Conservation (phyloP, 2,888 invertebrate species). For the Beris chalybata region DNA sequence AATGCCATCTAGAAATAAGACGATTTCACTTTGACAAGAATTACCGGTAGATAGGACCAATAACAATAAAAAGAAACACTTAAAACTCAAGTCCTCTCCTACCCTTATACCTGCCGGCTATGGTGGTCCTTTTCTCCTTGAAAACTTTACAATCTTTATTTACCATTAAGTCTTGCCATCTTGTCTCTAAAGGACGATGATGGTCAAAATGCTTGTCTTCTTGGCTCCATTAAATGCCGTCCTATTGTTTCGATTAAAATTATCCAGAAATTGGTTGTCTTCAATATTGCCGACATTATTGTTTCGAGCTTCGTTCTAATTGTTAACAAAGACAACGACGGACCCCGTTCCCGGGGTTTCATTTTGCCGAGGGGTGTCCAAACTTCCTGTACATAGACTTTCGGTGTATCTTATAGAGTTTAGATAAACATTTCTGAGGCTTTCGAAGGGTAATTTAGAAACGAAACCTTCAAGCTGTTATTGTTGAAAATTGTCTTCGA, state of each 20-base stretch:
- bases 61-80: slow-evolving; percentile 36
- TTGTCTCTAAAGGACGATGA: neutral
- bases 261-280: slow-evolving; percentile 36
- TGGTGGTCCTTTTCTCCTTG: neutral
- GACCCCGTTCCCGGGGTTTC: neutral
- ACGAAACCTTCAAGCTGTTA: slow-evolving; percentile 25
- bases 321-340: slow-evolving; percentile 10
- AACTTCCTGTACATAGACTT: neutral
- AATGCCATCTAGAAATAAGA: too few species aligned
- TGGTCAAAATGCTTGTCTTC: slow-evolving; percentile 14
- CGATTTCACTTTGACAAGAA: too few species aligned
- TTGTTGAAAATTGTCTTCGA: slow-evolving; percentile 38
- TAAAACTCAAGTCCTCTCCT: slow-evolving; percentile 31
- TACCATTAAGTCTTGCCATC: slow-evolving; percentile 18
- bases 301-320: slow-evolving; percentile 28
- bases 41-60: slow-evolving; percentile 2
- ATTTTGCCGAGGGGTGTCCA: neutral
- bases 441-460: slow-evolving; percentile 5
- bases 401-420: neutral
- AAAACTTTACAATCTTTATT: neutral
- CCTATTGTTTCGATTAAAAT: slow-evolving; percentile 36
- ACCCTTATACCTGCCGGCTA: slow-evolving; percentile 2
- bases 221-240: slow-evolving; percentile 2
- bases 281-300: slow-evolving; percentile 37
- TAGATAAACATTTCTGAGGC: slow-evolving; percentile 2